Base-by-base conservation (phyloP, 2,113 vertebrate genomes). In the Oplegnathus fasciatus region DNA sequence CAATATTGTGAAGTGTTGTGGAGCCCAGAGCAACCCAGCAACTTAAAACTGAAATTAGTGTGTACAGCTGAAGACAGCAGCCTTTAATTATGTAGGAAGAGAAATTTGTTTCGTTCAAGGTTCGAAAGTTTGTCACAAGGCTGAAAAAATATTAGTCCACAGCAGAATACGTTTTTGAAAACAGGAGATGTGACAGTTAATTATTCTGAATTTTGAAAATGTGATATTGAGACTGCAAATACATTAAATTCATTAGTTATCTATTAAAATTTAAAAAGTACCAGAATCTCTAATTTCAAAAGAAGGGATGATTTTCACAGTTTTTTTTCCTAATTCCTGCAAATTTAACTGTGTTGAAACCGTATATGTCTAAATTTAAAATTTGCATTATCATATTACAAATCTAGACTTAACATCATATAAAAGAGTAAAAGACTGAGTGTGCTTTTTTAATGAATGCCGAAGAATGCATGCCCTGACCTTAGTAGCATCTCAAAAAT, bases 81-180 rank as follows among this genome's bases (percentile, higher is more conserved):
- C 24, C 70, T 87, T 89, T 74, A 68, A 76, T 82, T 70, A 83
- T 50, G 32, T 11, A 74, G 48, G 50, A 70, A 37, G 20, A 68
- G 4, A 75, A 57, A 65, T 81, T 78, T 65, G 62, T 78, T 87
- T 84, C 32, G 13, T 83, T 37, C 26, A 13, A 85, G 5, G 46
- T 42, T 34, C 34, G 10, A 60, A 62, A 48, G 2, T 32, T 65
- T 73, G 72, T 76, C 20, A 34, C 15, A 60, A 10, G 40, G 30
- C 40, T 55, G 20, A 50, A 80, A 85, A 83, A 66, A 20, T 30
- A 68, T n/a, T 30, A 18, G 44, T 40, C 5, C 8, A 40, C 15
- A 17, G 24, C 18, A 40, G 46, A 57, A 52, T 52, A 52, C 0
- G 7, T 22, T 37, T 7, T 50, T 26, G 13, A 69, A 78, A 68